phyloP scores from a whole-genome alignment of 2,888 invertebrate genomes.

The Buathra laborator region DNA sequence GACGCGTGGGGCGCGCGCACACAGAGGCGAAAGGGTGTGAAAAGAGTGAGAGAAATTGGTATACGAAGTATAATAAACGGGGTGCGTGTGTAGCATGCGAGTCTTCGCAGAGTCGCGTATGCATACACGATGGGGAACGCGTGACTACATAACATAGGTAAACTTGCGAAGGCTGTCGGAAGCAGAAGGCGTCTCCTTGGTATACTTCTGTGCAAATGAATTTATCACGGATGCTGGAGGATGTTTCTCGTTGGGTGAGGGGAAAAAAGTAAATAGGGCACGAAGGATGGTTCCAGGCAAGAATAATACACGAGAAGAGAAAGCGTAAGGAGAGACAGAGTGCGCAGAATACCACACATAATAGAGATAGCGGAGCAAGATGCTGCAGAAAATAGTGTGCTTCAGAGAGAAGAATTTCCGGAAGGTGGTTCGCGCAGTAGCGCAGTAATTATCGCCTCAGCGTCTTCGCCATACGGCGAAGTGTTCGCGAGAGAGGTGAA shows the following conservation, averaged over 20 bases:
- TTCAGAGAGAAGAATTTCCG: constrained; percentile 59
- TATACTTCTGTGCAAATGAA: constrained; percentile 63
- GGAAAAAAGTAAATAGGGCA: constrained; percentile 33
- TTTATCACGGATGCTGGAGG: constrained; percentile 68
- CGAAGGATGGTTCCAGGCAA: constrained; percentile 21
- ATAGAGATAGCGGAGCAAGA: constrained; percentile 42
- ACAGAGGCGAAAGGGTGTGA: not conserved
- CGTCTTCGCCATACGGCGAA: constrained; percentile 24
- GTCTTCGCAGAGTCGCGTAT: constrained; percentile 20
- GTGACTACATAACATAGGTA: constrained; percentile 9
- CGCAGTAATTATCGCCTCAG: constrained; percentile 59
- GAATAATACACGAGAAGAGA: not conserved
- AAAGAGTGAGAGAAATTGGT: not conserved
- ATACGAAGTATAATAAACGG: constrained; percentile 45
- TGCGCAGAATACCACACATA: constrained; percentile 10
- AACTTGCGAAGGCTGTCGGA: constrained; percentile 66
- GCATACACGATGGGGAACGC: constrained; percentile 19
- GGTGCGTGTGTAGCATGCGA: constrained; percentile 39
- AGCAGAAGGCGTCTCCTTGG: constrained; percentile 64
- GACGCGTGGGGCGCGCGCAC: not conserved
- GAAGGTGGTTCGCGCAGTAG: constrained; percentile 31
- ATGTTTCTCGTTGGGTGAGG: constrained; percentile 8
- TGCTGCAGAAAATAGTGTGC: constrained; percentile 45
- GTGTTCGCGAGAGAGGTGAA: not conserved
- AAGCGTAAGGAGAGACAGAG: not conserved